Percentiles rank a stretch among this genome's conserved stretches.
These are phyloP conservation scores for Streptopelia turtur DNA, from an alignment of 2,797 vertebrate species.

Conservation along the genomic window DNA sequence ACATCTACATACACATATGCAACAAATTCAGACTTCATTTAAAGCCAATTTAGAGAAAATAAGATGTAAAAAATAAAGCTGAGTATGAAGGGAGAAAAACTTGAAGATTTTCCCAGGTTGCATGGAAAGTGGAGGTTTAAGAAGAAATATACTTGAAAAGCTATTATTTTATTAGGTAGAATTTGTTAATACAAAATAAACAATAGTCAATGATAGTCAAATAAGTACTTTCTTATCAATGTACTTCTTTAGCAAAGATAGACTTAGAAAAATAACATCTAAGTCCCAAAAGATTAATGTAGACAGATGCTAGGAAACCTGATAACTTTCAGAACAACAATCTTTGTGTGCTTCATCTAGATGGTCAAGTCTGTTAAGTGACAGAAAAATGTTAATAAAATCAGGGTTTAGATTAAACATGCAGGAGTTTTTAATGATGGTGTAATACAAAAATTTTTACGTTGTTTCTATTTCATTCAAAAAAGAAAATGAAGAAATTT, in stretches of 20 bases:
- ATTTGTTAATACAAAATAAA: neutral
- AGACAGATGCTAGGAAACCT: neutral
- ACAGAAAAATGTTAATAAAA: neutral
- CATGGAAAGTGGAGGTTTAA: neutral
- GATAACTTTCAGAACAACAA: neutral
- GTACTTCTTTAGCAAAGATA: neutral
- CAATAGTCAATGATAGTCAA: neutral
- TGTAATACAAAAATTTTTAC: neutral
- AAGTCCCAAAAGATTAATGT: neutral
- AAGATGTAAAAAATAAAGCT: neutral
- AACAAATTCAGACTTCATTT: neutral
- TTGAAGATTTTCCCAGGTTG: neutral
- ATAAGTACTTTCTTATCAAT: neutral
- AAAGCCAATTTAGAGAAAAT: conserved; percentile 11
- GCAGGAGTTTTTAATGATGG: neutral
- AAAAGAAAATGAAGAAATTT: neutral
- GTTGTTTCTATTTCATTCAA: neutral
- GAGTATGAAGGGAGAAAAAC: neutral
- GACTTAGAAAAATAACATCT: neutral
- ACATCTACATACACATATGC: neutral
- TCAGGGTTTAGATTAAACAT: neutral
- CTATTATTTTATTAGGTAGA: neutral
- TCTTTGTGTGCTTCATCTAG: neutral
- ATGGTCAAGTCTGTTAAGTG: neutral
- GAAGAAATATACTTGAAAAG: neutral